A percentile compares a stretch with the other conserved stretches of the same genome.
These are phyloP conservation scores for Phaenicophaeus curvirostris DNA, from an alignment of 2,797 vertebrate genomes.

Conservation along the genomic window DNA sequence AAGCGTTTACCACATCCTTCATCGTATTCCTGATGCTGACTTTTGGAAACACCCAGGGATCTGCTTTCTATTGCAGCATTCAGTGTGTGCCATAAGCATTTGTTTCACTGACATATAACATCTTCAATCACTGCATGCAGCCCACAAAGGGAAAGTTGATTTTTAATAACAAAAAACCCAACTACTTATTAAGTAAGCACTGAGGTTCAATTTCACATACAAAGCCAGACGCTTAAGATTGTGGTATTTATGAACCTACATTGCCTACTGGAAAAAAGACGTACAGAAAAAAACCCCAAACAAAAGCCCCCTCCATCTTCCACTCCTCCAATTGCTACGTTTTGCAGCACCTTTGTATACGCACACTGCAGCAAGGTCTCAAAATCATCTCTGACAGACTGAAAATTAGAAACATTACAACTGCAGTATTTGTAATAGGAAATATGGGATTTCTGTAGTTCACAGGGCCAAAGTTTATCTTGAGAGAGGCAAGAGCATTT, in stretches of 20 bases:
- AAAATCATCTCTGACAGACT: neutral
- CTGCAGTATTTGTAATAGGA: neutral
- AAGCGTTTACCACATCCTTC: neutral
- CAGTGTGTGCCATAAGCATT: neutral
- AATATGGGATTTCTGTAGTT: neutral
- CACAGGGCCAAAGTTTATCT: neutral
- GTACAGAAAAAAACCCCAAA: neutral
- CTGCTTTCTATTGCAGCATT: constrained; percentile 5
- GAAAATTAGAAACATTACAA: neutral
- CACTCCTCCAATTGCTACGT: neutral
- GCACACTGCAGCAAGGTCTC: neutral
- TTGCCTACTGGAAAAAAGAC: neutral
- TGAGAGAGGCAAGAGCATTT: neutral
- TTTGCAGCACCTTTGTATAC: neutral
- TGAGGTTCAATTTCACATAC: neutral
- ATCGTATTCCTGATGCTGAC: neutral
- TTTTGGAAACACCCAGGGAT: constrained; percentile 27
- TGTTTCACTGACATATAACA: neutral
- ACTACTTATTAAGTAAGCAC: neutral
- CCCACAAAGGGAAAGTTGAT: neutral
- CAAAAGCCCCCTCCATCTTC: neutral
- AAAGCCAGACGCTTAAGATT: neutral
- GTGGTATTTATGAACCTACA: neutral
- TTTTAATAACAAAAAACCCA: neutral
- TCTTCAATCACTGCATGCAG: neutral